Percentiles rank a stretch among this genome's conserved stretches.
phyloP scores from a whole-genome alignment of 2,888 invertebrate species.

The Phaedon cochleariae region DNA sequence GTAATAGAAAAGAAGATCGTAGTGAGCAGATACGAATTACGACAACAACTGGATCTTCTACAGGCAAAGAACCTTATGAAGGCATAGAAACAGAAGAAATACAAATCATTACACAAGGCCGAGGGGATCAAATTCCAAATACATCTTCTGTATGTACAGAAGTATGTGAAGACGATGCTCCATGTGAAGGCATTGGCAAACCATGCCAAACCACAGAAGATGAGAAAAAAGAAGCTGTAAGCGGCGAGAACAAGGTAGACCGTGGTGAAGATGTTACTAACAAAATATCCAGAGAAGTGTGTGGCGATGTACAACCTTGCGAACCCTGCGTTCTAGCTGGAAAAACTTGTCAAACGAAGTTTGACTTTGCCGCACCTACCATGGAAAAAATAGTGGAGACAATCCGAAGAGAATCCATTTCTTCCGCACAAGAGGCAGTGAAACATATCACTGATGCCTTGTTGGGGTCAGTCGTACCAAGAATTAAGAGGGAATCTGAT shows the following conservation, averaged over 20 bases:
- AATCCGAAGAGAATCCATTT: neutral
- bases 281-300: neutral
- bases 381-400: neutral
- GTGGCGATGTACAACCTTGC: neutral
- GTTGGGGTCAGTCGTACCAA: neutral
- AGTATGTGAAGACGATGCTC: neutral
- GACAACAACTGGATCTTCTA: neutral
- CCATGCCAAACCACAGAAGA: constrained; percentile 4
- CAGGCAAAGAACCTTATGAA: neutral
- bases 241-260: neutral
- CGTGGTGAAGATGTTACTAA: neutral
- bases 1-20: neutral
- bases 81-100: no score
- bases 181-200: constrained; percentile 14
- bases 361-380: neutral
- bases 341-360: neutral
- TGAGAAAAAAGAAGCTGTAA: neutral
- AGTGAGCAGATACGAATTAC: neutral
- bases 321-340: neutral
- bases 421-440: neutral
- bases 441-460: constrained; percentile 5
- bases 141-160: neutral
- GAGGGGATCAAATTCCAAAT: neutral
- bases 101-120: no score
- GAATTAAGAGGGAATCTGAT: neutral